Conservation (phyloP, 2,888 invertebrate species). For the Muschampia plurimacula region DNA sequence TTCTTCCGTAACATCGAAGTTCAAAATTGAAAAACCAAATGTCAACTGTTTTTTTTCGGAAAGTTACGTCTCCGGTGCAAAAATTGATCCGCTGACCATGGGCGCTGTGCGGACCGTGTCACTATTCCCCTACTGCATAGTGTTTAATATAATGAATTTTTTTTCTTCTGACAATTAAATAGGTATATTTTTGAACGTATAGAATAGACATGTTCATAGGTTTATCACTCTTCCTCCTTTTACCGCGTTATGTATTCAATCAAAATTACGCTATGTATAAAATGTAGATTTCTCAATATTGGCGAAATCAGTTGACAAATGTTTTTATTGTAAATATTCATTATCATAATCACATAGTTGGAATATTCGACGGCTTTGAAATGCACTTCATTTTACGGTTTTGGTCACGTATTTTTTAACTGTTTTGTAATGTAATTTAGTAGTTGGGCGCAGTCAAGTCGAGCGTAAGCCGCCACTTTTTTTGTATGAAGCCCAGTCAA, state of each 20-base stretch:
- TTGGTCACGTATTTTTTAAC: constrained; percentile 17
- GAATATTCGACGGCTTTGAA: constrained; percentile 4
- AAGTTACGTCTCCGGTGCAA: constrained; percentile 68
- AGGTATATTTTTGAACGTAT: background rate
- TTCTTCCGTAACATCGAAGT: constrained; percentile 53
- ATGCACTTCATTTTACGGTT: constrained; percentile 19
- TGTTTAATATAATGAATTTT: background rate
- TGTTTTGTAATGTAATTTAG: constrained; percentile 15
- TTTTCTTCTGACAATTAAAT: background rate
- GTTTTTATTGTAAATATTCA: background rate
- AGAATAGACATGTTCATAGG: background rate
- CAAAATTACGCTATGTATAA: background rate
- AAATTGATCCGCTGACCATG: constrained; percentile 59
- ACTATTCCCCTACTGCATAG: constrained; percentile 42
- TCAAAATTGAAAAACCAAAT: constrained; percentile 68
- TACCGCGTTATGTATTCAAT: background rate
- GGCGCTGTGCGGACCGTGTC: constrained; percentile 49
- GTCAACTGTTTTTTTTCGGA: constrained; percentile 54
- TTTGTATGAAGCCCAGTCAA: constrained; percentile 58
- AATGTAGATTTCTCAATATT: background rate
- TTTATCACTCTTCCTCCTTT: background rate
- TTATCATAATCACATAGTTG: background rate
- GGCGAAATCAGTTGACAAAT: background rate
- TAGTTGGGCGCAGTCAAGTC: constrained; percentile 17
- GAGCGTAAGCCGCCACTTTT: constrained; percentile 50